phyloP scores from a whole-genome alignment of 2,797 vertebrate species.

The Geotrypetes seraphini region DNA sequence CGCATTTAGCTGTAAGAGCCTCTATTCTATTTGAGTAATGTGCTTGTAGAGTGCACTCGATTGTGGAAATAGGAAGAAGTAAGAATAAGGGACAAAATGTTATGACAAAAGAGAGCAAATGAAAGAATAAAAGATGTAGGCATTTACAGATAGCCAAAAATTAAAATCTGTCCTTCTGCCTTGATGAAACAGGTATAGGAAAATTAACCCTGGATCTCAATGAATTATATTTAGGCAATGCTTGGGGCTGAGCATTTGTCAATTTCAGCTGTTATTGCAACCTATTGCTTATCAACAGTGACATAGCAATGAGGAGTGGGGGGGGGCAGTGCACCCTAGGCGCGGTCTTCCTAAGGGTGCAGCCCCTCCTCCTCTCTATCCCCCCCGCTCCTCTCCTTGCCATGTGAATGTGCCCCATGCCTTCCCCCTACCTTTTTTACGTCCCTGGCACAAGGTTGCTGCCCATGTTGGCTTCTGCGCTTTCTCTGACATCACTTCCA shows the following conservation, averaged over 20 bases:
- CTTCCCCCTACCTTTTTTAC: too few species aligned
- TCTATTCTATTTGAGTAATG: constrained; percentile 57
- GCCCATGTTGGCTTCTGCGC: too few species aligned
- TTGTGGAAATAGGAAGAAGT: constrained; percentile 42
- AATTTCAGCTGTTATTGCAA: constrained; percentile 63
- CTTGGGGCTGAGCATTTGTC: constrained; percentile 69
- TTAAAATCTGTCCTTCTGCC: constrained; percentile 52
- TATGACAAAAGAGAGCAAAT: not conserved
- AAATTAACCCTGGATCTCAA: constrained; percentile 63
- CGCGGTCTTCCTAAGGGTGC: too few species aligned
- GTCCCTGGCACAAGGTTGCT: too few species aligned
- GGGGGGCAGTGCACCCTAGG: too few species aligned
- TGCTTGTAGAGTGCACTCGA: constrained; percentile 35
- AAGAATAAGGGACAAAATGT: constrained; percentile 16
- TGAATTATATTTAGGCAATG: constrained; percentile 71
- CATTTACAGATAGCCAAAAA: constrained; percentile 48
- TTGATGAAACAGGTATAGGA: constrained; percentile 65
- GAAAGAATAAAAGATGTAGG: not conserved
- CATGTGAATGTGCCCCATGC: too few species aligned
- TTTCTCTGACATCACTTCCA: too few species aligned
- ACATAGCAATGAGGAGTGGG: too few species aligned
- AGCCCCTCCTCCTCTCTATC: too few species aligned
- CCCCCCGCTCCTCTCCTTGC: too few species aligned
- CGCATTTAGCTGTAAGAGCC: constrained; percentile 44
- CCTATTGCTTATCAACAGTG: too few species aligned